phyloP scores from a whole-genome alignment of 2,113 vertebrate species.

The Ptychochromis oligacanthus region DNA sequence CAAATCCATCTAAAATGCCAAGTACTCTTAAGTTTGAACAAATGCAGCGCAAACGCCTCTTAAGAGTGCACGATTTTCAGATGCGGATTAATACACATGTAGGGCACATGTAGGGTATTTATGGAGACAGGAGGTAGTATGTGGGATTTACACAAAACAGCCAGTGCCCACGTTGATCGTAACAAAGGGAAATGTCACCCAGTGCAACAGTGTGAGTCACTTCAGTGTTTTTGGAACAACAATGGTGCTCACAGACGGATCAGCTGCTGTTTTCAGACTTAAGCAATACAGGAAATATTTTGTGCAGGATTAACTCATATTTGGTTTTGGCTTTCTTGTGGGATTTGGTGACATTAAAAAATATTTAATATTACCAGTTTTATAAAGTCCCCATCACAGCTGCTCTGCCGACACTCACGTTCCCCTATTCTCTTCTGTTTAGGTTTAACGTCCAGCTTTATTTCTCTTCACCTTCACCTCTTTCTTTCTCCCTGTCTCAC shows the following conservation, averaged over 20 bases:
- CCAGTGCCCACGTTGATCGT: background rate
- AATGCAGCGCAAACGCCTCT: fast-evolving
- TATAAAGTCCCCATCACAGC: background rate
- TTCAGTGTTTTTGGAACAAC: constrained; percentile 4
- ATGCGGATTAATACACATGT: background rate
- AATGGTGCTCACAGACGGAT: background rate
- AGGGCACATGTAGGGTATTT: background rate
- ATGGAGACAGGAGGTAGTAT: background rate
- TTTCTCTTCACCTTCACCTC: background rate
- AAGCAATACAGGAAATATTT: background rate
- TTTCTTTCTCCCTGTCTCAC: constrained; percentile 1
- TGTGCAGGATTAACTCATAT: background rate
- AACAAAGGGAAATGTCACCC: background rate
- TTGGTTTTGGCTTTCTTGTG: background rate
- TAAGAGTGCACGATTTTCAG: background rate
- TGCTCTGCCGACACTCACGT: background rate
- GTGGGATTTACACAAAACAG: background rate
- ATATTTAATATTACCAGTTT: background rate
- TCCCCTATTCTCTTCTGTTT: background rate
- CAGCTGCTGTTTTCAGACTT: background rate
- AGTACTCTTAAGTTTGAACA: background rate
- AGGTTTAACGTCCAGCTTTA: background rate
- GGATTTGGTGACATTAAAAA: background rate
- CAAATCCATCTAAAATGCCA: background rate
- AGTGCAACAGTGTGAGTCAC: constrained; percentile 4